phyloP scores from a whole-genome alignment of 2,113 vertebrate species.

The Saimiri boliviensis region DNA sequence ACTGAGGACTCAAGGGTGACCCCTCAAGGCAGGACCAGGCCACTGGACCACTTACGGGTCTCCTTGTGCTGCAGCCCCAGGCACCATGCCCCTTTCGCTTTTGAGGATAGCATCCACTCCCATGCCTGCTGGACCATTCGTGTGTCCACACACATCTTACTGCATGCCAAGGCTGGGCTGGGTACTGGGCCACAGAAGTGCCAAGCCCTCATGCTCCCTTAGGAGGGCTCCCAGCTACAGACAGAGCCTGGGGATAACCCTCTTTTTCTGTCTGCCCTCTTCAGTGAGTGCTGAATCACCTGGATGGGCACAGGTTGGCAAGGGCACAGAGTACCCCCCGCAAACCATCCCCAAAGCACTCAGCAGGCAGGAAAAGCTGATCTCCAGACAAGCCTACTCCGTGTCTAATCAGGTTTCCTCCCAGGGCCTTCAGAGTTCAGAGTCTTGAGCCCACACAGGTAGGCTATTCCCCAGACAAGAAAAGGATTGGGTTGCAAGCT shows the following conservation, averaged over 20 bases:
- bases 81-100: accelerated
- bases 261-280: too few species aligned
- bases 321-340: too few species aligned
- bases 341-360: accelerated
- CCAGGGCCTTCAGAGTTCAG: background rate
- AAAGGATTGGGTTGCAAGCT: background rate
- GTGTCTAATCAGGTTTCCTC: background rate
- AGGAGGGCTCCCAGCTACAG: background rate
- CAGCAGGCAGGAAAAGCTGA: background rate
- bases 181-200: background rate
- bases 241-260: accelerated
- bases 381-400: background rate
- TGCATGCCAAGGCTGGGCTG: background rate
- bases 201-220: background rate
- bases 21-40: background rate
- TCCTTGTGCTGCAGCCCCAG: background rate
- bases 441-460: background rate
- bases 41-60: accelerated
- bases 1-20: background rate
- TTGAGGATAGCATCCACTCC: background rate
- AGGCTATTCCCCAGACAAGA: background rate
- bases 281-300: background rate
- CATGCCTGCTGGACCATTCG: accelerated
- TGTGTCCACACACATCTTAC: background rate
- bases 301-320: background rate